Percentiles rank a stretch among this genome's conserved stretches.
Evolutionary conservation across 2,888 invertebrate species (phyloP).

Genomic region (Lasius platythorax): DNA sequence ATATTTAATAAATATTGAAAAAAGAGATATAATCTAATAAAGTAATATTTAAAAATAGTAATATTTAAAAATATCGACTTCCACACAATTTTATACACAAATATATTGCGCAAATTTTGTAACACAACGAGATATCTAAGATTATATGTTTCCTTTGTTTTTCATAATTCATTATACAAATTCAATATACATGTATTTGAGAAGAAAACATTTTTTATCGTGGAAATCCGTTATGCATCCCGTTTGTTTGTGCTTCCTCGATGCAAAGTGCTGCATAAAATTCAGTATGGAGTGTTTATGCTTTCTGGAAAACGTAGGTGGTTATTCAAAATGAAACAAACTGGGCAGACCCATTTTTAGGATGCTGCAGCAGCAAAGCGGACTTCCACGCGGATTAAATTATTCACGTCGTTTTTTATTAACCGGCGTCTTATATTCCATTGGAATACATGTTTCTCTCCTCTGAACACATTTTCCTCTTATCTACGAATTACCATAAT

Average conservation of each 20-base stretch:
- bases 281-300: slow-evolving; percentile 37
- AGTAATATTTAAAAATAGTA: not conserved
- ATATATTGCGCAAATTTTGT: not conserved
- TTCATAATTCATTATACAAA: not conserved
- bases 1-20: not conserved
- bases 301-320: slow-evolving; percentile 4
- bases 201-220: slow-evolving; percentile 5
- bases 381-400: slow-evolving; percentile 14
- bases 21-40: not conserved
- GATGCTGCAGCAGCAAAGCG: not conserved
- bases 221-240: not conserved
- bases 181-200: not conserved
- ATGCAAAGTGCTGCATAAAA: slow-evolving; percentile 24
- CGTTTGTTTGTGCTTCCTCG: not conserved
- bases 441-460: not conserved
- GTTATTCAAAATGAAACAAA: slow-evolving; percentile 41
- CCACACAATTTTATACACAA: not conserved
- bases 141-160: not conserved
- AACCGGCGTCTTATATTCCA: slow-evolving; percentile 5
- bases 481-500: slow-evolving; percentile 39
- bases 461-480: slow-evolving; percentile 2
- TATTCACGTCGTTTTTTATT: slow-evolving; percentile 37
- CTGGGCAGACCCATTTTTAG: slow-evolving; percentile 21
- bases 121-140: not conserved
- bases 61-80: not conserved